Evolutionary conservation across 1,140 invertebrate species (phyloP).

Genomic region (Eupristina koningsbergeri): DNA sequence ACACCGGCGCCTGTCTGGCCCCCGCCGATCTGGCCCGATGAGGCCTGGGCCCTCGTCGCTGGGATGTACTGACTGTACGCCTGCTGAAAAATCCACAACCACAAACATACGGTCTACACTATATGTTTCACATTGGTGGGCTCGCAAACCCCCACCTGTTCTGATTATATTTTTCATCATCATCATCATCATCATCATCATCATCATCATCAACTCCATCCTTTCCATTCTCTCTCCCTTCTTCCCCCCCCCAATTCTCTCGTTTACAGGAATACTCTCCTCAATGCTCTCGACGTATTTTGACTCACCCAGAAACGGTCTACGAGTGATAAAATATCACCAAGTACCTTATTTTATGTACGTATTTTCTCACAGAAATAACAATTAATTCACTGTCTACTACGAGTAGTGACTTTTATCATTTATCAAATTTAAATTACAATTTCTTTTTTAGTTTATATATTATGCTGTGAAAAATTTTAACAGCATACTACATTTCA

Average conservation of each 20-base stretch:
- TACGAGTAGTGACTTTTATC: too few species aligned
- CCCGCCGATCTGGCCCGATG: slow-evolving; percentile 76
- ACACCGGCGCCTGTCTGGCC: slow-evolving; percentile 69
- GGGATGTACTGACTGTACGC: slow-evolving; percentile 88
- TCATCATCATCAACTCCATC: not conserved
- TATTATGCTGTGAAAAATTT: too few species aligned
- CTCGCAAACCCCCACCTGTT: not conserved
- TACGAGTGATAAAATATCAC: not conserved
- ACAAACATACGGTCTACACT: slow-evolving; percentile 67
- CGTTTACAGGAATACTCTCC: too few species aligned
- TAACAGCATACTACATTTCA: too few species aligned
- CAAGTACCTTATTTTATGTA: not conserved
- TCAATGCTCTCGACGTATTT: not conserved
- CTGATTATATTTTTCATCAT: not conserved
- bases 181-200: too few species aligned
- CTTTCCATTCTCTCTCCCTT: slow-evolving; percentile 16
- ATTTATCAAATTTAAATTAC: too few species aligned
- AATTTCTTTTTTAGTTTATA: too few species aligned
- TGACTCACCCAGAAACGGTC: not conserved
- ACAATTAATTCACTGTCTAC: not conserved
- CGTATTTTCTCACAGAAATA: not conserved
- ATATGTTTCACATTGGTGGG: slow-evolving; percentile 61
- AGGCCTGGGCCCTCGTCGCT: slow-evolving; percentile 74
- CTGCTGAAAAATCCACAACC: slow-evolving; percentile 78
- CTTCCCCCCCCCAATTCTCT: too few species aligned